Base-by-base conservation (phyloP, 2,113 vertebrate genomes). In the Lycaon pictus region DNA sequence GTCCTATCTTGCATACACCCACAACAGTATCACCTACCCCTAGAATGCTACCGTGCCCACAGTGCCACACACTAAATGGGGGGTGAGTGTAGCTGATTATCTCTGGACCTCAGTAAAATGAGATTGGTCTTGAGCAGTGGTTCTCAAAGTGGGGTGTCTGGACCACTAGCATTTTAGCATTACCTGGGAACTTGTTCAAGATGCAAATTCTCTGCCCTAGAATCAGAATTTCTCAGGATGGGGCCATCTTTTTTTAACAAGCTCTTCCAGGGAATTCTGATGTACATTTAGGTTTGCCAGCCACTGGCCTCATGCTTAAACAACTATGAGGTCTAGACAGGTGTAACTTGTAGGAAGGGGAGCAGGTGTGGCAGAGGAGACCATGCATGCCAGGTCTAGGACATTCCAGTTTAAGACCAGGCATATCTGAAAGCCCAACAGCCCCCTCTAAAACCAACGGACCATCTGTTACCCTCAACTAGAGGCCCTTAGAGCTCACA, bases 311-410 rank as follows among this genome's bases (percentile, higher is more conserved):
- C 0, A 8, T 37, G 20, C 55, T 63, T 76, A 3, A 56, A 55
- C 11, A 11, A 35, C 15, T 27, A 3, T 1, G 17, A 29, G 35
- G 15, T 43, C 17, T 11, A 16, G 23, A 48, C 48, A 58, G 32
- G 65, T 43, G 37, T n/a, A 3, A 76, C 19, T 53, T 53, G 10
- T 25, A 76, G 37, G 48, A 90, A 60, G 76, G 17, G 19, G 58
- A 53, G 10, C 19, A 43, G 62, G 2, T 63, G 19, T 71, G 93
- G 43, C 69, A 48, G 27, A 83, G 55, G 62, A 56, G 84, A 29
- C 11, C 7, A 3, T 16, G 37, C 3, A 3, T 1, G 3, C 60
- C 58, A 16, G 12, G 27, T 12, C 22, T 1, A n/a, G 55, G 8
- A 29, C 12, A 25, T 48, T 27, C 16, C 27, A 4, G 67, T 25